Conservation (phyloP, 2,113 vertebrate genomes). For the Oplegnathus fasciatus region DNA sequence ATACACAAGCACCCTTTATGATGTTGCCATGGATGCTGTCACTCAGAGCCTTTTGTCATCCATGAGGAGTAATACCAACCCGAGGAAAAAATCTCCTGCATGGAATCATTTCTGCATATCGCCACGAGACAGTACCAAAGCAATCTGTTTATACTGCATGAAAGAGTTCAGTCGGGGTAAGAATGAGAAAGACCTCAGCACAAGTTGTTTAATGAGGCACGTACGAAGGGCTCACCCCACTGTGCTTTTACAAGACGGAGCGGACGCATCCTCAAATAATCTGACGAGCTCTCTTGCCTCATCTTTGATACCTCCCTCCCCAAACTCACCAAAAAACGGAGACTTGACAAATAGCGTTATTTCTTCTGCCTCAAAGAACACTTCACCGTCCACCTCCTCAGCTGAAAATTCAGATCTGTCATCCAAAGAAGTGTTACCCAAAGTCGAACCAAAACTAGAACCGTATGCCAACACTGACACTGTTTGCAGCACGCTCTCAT, state of each 20-base stretch:
- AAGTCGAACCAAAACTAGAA: constrained; percentile 87
- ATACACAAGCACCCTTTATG: constrained; percentile 95
- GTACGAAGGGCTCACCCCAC: constrained; percentile 95
- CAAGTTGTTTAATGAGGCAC: constrained; percentile 97
- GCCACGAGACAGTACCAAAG: constrained; percentile 96
- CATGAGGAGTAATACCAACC: constrained; percentile 88
- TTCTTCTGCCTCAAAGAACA: constrained; percentile 80
- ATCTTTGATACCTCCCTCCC: constrained; percentile 85
- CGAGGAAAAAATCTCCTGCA: constrained; percentile 96
- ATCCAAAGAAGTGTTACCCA: constrained; percentile 89
- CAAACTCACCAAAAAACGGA: constrained; percentile 87
- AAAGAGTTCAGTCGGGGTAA: constrained; percentile 98
- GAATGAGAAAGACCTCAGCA: constrained; percentile 98
- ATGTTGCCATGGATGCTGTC: constrained; percentile 98
- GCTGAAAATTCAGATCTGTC: constrained; percentile 85
- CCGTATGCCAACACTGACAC: constrained; percentile 83
- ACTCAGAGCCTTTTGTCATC: constrained; percentile 95
- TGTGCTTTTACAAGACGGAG: constrained; percentile 88
- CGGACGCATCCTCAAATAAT: constrained; percentile 79
- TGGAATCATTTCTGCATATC: constrained; percentile 99
- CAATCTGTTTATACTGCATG: constrained; percentile 99
- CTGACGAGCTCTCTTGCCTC: constrained; percentile 80
- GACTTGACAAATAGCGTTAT: constrained; percentile 77
- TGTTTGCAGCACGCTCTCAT: constrained; percentile 69
- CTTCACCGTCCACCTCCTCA: constrained; percentile 88